phyloP scores from a whole-genome alignment of 2,113 vertebrate species.

The Ovibos moschatus region DNA sequence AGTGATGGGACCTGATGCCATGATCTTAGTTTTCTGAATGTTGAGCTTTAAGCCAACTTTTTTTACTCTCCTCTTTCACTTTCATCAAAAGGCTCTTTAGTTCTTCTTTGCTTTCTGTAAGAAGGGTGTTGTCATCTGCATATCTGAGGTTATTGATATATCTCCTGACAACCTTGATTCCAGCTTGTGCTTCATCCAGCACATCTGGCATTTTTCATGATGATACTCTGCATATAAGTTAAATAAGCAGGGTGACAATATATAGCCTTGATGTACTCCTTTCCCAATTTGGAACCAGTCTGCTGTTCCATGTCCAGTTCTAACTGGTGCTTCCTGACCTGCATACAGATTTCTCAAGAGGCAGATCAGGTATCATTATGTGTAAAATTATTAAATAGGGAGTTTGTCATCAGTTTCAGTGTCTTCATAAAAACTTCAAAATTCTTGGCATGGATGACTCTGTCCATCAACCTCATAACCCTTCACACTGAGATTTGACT shows the following conservation, averaged over 20 bases:
- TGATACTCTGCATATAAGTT: background rate
- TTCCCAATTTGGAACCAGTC: background rate
- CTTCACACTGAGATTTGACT: background rate
- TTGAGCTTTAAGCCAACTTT: background rate
- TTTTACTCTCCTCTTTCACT: background rate
- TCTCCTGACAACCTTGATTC: background rate
- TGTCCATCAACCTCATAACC: background rate
- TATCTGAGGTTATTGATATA: background rate
- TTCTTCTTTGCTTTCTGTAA: background rate
- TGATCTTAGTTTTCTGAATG: background rate
- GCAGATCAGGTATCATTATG: background rate
- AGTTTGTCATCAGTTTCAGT: background rate
- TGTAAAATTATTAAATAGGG: background rate
- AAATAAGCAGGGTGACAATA: background rate
- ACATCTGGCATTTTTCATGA: background rate
- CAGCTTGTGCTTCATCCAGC: background rate
- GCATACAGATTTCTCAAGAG: background rate
- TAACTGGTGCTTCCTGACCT: background rate
- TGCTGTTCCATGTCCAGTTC: background rate
- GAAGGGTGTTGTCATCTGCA: background rate
- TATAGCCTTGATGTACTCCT: background rate
- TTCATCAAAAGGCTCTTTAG: background rate
- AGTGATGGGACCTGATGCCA: accelerated
- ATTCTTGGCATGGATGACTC: background rate
- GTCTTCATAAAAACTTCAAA: background rate